Evolutionary conservation across 2,113 vertebrate species (phyloP).

Genomic region (Todiramphus saurophagus): DNA sequence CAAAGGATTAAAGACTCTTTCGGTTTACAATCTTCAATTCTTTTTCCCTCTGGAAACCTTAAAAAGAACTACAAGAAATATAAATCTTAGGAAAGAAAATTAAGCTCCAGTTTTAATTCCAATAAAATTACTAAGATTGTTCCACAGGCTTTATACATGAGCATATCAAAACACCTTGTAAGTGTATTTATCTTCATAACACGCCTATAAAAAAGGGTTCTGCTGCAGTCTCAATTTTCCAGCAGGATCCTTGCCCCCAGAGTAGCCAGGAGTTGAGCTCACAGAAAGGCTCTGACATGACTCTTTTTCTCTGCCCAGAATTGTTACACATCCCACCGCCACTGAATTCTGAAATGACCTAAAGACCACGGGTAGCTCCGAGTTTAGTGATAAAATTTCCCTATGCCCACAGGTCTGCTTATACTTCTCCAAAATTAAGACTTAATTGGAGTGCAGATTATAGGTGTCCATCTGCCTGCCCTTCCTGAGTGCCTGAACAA

Average conservation of each 20-base stretch:
- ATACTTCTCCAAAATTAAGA: background rate
- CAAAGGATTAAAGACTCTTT: constrained; percentile 47
- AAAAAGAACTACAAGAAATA: background rate
- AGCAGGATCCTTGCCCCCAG: background rate
- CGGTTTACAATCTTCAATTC: constrained; percentile 19
- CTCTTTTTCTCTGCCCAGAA: background rate
- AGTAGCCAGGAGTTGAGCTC: background rate
- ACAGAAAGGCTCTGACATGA: background rate
- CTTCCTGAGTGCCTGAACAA: background rate
- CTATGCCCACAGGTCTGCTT: background rate
- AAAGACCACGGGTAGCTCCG: background rate
- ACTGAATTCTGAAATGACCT: background rate
- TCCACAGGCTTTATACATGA: background rate
- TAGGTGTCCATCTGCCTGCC: too few relatives aligned
- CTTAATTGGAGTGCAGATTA: background rate
- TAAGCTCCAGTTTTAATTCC: constrained; percentile 14
- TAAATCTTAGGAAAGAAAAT: constrained; percentile 27
- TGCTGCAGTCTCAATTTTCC: background rate
- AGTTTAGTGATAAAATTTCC: background rate
- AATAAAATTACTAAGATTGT: background rate
- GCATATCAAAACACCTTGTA: background rate
- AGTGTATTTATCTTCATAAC: background rate
- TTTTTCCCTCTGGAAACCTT: constrained; percentile 38
- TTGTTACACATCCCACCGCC: background rate
- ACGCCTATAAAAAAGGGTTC: background rate